phyloP scores from a whole-genome alignment of 2,888 invertebrate genomes.

The Ischnus inquisitorius region DNA sequence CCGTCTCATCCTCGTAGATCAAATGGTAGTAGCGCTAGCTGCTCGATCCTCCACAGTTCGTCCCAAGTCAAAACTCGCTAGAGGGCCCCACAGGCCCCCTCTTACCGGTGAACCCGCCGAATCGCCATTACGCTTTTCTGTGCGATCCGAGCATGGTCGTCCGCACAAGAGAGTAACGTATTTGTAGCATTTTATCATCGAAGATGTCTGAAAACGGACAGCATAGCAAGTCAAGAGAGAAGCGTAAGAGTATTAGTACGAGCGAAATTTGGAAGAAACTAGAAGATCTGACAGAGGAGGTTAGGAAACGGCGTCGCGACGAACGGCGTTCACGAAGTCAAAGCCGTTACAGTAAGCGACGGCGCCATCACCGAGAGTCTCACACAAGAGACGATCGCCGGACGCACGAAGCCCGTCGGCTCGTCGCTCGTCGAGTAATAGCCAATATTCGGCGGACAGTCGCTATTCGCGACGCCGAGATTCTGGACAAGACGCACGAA shows the following conservation, averaged over 20 bases:
- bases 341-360: conserved; percentile 2
- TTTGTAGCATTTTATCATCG: not conserved
- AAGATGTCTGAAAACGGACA: not conserved
- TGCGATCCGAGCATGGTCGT: conserved; percentile 13
- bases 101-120: not conserved
- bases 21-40: conserved; percentile 27
- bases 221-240: conserved; percentile 4
- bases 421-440: not conserved
- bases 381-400: not conserved
- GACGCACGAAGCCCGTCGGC: conserved; percentile 31
- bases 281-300: not conserved
- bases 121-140: conserved; percentile 27
- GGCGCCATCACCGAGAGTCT: not conserved
- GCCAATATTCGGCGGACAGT: not conserved
- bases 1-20: conserved; percentile 21
- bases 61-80: not conserved
- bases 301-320: not conserved
- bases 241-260: not conserved
- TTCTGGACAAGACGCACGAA: conserved; percentile 15
- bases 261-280: not conserved
- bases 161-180: not conserved
- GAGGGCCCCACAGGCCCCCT: not conserved
- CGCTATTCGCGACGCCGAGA: not conserved
- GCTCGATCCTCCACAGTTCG: conserved; percentile 24
- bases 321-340: conserved; percentile 11